phyloP scores from a whole-genome alignment of 2,113 vertebrate species.

The Heloderma charlesbogerti region DNA sequence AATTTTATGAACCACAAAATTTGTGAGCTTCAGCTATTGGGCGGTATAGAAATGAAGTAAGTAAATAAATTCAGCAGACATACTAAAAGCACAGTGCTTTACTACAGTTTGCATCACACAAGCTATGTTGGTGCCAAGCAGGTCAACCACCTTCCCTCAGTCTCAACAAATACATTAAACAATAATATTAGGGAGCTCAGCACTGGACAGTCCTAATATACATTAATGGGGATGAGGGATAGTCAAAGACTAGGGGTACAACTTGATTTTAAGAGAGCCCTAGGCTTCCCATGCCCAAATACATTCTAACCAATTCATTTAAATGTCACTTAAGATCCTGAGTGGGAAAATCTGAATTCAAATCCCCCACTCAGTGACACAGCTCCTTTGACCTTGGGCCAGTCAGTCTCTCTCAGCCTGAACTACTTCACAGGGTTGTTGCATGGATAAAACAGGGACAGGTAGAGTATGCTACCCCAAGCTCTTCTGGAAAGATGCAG shows the following conservation, averaged over 20 bases:
- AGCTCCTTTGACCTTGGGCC: neutral
- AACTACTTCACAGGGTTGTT: neutral
- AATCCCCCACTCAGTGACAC: neutral
- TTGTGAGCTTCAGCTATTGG: too few relatives aligned
- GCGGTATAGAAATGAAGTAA: too few relatives aligned
- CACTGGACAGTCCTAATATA: neutral
- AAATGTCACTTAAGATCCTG: neutral
- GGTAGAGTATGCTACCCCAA: neutral
- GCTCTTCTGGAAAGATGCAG: neutral
- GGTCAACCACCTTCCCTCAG: neutral
- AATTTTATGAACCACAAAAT: too few relatives aligned
- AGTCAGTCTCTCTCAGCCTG: neutral
- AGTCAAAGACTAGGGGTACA: neutral
- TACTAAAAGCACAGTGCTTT: too few relatives aligned
- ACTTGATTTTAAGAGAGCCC: neutral
- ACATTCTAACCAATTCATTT: neutral
- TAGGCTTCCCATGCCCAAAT: neutral
- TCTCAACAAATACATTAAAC: neutral
- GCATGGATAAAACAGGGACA: neutral
- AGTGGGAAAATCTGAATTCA: neutral
- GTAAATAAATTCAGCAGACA: too few relatives aligned
- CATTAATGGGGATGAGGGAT: too few relatives aligned
- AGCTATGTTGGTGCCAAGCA: neutral
- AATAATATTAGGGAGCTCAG: neutral
- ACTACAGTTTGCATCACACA: too few relatives aligned